A percentile compares a stretch with the other conserved stretches of the same genome.
Evolutionary conservation across 2,888 invertebrate species (phyloP).

Genomic region (Hylaea fasciaria): DNA sequence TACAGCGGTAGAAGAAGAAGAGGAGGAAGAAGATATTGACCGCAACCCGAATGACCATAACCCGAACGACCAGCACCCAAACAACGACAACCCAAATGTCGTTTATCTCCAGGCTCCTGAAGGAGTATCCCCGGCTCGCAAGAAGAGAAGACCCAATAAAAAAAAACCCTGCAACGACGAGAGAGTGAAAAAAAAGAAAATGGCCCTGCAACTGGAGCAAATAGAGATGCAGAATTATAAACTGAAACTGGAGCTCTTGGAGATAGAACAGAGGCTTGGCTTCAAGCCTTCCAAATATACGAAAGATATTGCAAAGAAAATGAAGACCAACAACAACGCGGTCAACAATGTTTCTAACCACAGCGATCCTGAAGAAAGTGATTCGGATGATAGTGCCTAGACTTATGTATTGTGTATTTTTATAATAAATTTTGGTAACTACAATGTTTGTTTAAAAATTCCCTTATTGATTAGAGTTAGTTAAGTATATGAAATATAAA

Average conservation of each 20-base stretch:
- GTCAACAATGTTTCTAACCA: slow-evolving; percentile 14
- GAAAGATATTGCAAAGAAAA: slow-evolving; percentile 22
- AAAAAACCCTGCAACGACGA: slow-evolving; percentile 19
- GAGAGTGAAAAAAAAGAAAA: slow-evolving; percentile 28
- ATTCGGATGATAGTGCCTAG: slow-evolving; percentile 13
- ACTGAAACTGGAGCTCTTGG: slow-evolving; percentile 31
- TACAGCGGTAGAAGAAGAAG: slow-evolving; percentile 1
- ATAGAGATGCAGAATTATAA: slow-evolving; percentile 40
- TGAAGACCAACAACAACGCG: slow-evolving; percentile 8
- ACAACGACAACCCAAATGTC: slow-evolving; percentile 14
- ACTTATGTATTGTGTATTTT: neutral
- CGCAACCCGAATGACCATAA: slow-evolving; percentile 3
- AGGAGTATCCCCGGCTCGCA: slow-evolving; percentile 10
- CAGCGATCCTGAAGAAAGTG: slow-evolving; percentile 4
- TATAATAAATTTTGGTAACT: neutral
- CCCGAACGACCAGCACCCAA: too few species aligned
- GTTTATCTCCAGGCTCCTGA: slow-evolving; percentile 24
- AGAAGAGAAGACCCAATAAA: slow-evolving; percentile 12
- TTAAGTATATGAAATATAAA: too few species aligned
- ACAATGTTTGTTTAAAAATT: neutral
- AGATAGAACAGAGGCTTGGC: slow-evolving; percentile 36
- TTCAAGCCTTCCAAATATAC: slow-evolving; percentile 32
- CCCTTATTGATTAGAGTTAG: neutral
- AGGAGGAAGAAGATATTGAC: slow-evolving; percentile 3
- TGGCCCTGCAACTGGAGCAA: slow-evolving; percentile 28